A percentile compares a stretch with the other conserved stretches of the same genome.
Conservation (phyloP, 2,888 invertebrate species). For the Ypsolopha sequella region DNA sequence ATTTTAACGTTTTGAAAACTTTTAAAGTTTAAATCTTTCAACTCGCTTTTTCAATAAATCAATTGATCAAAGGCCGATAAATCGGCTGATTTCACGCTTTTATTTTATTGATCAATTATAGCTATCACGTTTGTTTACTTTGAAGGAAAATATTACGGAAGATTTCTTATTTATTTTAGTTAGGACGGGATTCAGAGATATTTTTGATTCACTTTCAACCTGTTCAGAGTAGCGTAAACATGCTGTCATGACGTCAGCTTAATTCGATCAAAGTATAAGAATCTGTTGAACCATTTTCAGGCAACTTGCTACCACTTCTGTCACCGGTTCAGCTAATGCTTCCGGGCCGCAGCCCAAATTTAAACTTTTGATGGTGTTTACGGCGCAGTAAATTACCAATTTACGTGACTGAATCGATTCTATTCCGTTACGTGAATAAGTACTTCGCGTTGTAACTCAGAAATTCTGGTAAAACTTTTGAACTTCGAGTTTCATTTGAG, state of each 20-base stretch:
- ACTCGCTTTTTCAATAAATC: slow-evolving; percentile 7
- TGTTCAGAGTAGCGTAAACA: slow-evolving; percentile 19
- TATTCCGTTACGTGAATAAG: background rate
- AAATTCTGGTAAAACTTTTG: background rate
- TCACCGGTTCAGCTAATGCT: slow-evolving; percentile 62
- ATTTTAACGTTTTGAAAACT: slow-evolving; percentile 6
- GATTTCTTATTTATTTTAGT: too few species aligned
- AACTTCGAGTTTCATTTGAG: background rate
- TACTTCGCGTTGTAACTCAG: background rate
- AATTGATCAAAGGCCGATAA: slow-evolving; percentile 5
- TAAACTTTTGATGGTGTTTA: slow-evolving; percentile 63
- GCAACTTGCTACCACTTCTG: slow-evolving; percentile 54
- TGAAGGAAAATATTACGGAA: background rate
- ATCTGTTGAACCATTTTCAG: slow-evolving; percentile 44
- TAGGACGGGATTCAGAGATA: too few species aligned
- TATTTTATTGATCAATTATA: background rate
- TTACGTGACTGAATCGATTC: slow-evolving; percentile 1
- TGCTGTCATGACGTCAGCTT: slow-evolving; percentile 45
- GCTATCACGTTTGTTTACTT: slow-evolving; percentile 1
- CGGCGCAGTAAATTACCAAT: slow-evolving; percentile 17
- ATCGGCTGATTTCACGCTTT: background rate
- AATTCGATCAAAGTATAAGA: slow-evolving; percentile 63
- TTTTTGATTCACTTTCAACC: too few species aligned
- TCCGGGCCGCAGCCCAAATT: slow-evolving; percentile 51
- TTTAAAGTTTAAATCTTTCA: slow-evolving; percentile 7